Percentiles rank a stretch among this genome's conserved stretches.
Conservation (phyloP, 2,797 vertebrate species). For the Babyrousa celebensis region DNA sequence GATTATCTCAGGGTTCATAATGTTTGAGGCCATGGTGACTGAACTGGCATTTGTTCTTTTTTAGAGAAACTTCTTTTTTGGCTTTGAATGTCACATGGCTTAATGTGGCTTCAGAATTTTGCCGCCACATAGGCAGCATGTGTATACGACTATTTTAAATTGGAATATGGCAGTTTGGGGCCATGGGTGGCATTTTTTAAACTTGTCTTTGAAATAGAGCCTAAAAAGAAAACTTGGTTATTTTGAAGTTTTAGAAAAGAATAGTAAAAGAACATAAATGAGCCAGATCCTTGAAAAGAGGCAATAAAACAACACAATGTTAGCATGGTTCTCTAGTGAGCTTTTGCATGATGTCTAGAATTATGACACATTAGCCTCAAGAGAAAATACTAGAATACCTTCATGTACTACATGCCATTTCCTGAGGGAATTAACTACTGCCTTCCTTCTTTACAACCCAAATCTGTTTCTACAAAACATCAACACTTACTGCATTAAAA, state of each 20-base stretch:
- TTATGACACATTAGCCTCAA: conserved; percentile 90
- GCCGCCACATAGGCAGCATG: background rate
- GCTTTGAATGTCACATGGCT: background rate
- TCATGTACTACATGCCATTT: conserved; percentile 87
- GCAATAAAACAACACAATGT: conserved; percentile 87
- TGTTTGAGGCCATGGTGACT: background rate
- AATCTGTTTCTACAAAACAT: conserved; percentile 87
- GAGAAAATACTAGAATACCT: conserved; percentile 88
- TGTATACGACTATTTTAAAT: conserved; percentile 44
- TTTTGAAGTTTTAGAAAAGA: conserved; percentile 85
- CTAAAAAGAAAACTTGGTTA: conserved; percentile 78
- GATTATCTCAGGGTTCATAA: background rate
- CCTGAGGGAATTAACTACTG: conserved; percentile 87
- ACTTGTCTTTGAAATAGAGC: conserved; percentile 47
- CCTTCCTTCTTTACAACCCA: conserved; percentile 87
- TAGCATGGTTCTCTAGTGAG: conserved; percentile 89
- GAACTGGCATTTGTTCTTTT: conserved; percentile 37
- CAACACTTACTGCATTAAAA: conserved; percentile 87
- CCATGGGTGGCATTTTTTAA: conserved; percentile 74
- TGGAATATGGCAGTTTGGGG: conserved; percentile 42
- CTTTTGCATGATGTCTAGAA: conserved; percentile 89
- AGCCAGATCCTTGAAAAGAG: conserved; percentile 87
- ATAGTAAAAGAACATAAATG: conserved; percentile 86
- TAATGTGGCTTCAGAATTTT: background rate
- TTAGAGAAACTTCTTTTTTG: background rate